These are phyloP conservation scores for Anseranas semipalmata DNA, from an alignment of 2,113 vertebrate species.

Conservation along the genomic window DNA sequence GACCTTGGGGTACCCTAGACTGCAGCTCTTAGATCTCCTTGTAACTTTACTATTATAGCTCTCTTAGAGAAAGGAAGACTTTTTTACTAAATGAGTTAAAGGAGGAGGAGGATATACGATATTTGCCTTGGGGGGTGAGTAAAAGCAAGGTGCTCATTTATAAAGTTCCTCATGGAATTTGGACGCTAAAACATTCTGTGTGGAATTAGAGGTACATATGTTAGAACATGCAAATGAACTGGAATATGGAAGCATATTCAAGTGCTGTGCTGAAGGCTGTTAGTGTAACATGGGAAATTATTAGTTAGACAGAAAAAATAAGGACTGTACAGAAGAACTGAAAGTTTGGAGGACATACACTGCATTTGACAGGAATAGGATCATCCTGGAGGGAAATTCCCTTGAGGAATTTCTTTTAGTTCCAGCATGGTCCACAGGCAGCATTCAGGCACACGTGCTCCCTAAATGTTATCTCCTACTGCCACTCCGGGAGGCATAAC, in stretches of 20 bases:
- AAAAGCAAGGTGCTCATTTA: not conserved
- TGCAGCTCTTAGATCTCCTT: not conserved
- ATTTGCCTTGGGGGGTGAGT: not conserved
- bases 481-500: not conserved
- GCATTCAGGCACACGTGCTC: rapidly evolving
- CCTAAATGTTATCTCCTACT: not conserved
- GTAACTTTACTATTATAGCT: not conserved
- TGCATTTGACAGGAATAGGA: not conserved
- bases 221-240: not conserved
- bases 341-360: not conserved
- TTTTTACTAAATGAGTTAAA: not conserved
- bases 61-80: not conserved
- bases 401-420: not conserved
- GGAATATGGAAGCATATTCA: not conserved
- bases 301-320: not conserved
- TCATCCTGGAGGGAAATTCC: not conserved
- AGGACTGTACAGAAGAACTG: not conserved
- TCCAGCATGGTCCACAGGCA: not conserved
- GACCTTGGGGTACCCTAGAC: not conserved
- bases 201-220: not conserved
- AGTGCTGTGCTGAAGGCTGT: not conserved
- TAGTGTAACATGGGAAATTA: not conserved
- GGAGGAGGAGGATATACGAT: not conserved
- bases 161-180: not conserved
- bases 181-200: not conserved